Evolutionary conservation across 2,888 invertebrate species (phyloP).

Genomic region (Aricia artaxerxes): DNA sequence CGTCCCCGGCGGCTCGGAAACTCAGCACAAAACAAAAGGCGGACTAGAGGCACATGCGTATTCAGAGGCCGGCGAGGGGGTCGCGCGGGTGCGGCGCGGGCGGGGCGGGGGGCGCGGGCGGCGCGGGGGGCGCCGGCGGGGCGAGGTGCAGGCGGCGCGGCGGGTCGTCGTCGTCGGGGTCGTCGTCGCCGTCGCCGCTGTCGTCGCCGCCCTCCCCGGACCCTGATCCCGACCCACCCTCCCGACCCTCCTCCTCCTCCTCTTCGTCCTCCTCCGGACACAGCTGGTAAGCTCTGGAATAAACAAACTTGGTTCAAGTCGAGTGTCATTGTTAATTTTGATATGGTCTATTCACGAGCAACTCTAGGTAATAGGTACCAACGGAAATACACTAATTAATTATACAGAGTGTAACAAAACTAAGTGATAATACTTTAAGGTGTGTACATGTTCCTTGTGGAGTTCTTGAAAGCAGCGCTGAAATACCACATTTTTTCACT

Average conservation of each 20-base stretch:
- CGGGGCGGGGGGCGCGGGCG: conserved; percentile 43
- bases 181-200: conserved; percentile 49
- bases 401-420: no score
- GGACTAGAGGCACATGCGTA: conserved; percentile 40
- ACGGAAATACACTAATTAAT: no score
- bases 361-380: no score
- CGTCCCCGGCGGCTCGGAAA: conserved; percentile 30
- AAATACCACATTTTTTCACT: no score
- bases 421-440: no score
- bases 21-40: conserved; percentile 36
- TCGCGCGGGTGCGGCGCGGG: conserved; percentile 43
- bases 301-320: conserved; percentile 36
- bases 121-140: conserved; percentile 46
- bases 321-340: no score
- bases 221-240: conserved; percentile 55
- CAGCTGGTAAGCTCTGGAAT: conserved; percentile 68
- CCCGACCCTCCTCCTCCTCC: conserved; percentile 67
- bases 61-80: conserved; percentile 47
- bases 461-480: no score
- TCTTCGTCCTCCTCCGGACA: conserved; percentile 77
- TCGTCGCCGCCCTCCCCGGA: conserved; percentile 53
- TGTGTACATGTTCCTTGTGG: no score
- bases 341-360: no score
- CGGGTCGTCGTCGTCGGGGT: conserved; percentile 52
- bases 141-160: conserved; percentile 42